Percentiles rank a stretch among this genome's conserved stretches.
Evolutionary conservation across 2,113 vertebrate species (phyloP).

Genomic region (Xyliphius kryptos): DNA sequence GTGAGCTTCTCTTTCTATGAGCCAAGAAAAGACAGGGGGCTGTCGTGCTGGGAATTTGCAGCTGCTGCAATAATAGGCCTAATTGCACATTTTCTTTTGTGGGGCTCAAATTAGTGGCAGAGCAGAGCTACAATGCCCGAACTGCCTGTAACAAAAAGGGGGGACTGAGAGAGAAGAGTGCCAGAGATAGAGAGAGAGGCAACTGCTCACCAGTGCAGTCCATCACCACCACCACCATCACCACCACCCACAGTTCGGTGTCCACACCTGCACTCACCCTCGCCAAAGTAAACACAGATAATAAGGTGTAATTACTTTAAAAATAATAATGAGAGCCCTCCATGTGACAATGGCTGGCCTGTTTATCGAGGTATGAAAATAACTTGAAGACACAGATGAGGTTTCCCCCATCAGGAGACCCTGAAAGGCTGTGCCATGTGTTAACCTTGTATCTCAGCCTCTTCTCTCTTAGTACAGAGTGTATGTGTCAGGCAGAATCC

Average conservation of each 20-base stretch:
- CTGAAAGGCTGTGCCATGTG: conserved; percentile 45
- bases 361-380: conserved; percentile 78
- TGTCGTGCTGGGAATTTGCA: conserved; percentile 74
- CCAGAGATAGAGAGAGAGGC: conserved; percentile 65
- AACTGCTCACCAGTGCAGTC: conserved; percentile 71
- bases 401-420: conserved; percentile 57
- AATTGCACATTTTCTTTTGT: conserved; percentile 90
- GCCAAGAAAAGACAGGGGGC: conserved; percentile 50
- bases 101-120: conserved; percentile 87
- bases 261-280: conserved; percentile 90
- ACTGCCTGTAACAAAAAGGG: conserved; percentile 78
- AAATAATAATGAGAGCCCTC: conserved; percentile 81
- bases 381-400: conserved; percentile 64
- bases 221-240: too few relatives aligned
- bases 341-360: conserved; percentile 77
- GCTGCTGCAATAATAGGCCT: conserved; percentile 92
- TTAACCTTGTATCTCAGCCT: conserved; percentile 40
- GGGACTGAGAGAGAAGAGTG: too few relatives aligned
- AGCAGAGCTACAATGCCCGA: conserved; percentile 84
- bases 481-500: conserved; percentile 12
- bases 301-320: conserved; percentile 94
- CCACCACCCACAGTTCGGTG: conserved; percentile 79
- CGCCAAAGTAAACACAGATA: conserved; percentile 95
- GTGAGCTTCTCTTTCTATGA: conserved; percentile 30
- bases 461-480: background rate